A percentile compares a stretch with the other conserved stretches of the same genome.
phyloP scores from a whole-genome alignment of 2,113 vertebrate species.

The Hydrochoerus hydrochaeris region DNA sequence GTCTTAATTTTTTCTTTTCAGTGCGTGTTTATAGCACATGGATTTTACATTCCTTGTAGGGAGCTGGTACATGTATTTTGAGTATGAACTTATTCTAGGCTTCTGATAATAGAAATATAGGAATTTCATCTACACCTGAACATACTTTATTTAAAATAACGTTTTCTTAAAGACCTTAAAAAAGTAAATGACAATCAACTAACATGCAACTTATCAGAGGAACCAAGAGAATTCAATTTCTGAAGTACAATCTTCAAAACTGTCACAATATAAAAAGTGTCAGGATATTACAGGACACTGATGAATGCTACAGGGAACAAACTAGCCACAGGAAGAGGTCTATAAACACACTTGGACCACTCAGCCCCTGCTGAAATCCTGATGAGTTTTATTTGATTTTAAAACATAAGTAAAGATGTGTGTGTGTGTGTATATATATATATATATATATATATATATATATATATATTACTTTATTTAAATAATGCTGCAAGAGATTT shows the following conservation, averaged over 20 bases:
- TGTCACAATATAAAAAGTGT: neutral
- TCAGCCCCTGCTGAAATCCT: neutral
- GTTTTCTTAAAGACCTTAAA: neutral
- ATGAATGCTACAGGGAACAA: neutral
- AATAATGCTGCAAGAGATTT: neutral
- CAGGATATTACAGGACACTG: neutral
- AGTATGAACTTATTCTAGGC: neutral
- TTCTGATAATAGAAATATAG: slow-evolving; percentile 24
- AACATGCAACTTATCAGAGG: neutral
- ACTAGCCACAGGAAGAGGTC: neutral
- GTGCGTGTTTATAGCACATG: too few relatives aligned
- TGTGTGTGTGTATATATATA: too few relatives aligned
- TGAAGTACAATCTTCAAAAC: neutral
- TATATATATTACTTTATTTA: neutral
- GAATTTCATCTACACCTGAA: neutral
- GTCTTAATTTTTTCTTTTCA: neutral
- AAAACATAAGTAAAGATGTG: neutral
- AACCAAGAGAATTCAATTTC: slow-evolving; percentile 18
- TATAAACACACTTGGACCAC: neutral
- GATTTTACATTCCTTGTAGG: neutral
- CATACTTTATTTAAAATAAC: slow-evolving; percentile 2
- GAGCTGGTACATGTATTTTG: neutral
- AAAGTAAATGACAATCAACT: neutral
- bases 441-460: too few relatives aligned
- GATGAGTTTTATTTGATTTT: slow-evolving; percentile 5